These are phyloP conservation scores for Corythornis vintsioides DNA, from an alignment of 2,113 vertebrate genomes.

Conservation along the genomic window DNA sequence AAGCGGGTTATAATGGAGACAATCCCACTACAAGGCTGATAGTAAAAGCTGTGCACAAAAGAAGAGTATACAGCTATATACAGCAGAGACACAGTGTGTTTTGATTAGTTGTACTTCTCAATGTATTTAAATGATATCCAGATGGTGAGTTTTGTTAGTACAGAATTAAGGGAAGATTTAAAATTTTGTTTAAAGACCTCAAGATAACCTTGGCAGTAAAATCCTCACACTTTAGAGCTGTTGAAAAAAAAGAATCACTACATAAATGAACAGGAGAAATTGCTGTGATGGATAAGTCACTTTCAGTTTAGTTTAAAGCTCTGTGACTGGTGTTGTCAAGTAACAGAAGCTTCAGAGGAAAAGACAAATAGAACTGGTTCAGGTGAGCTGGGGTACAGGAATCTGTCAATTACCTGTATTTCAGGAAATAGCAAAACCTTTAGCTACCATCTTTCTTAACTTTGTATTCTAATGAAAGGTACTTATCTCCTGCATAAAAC, in stretches of 20 bases:
- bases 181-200: not conserved
- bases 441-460: not conserved
- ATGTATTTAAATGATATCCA: not conserved
- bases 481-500: not conserved
- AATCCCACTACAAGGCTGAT: slow-evolving; percentile 55
- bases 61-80: not conserved
- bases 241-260: not conserved
- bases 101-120: not conserved
- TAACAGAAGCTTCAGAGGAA: not conserved
- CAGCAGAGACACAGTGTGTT: not conserved
- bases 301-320: not conserved
- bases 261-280: not conserved
- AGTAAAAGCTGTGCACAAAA: slow-evolving; percentile 55
- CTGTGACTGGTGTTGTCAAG: not conserved
- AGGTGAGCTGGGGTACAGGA: not conserved
- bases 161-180: not conserved
- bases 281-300: not conserved
- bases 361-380: not conserved
- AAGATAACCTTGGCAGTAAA: not conserved
- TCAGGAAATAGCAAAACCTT: not conserved
- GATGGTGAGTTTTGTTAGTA: not conserved
- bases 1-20: slow-evolving; percentile 50
- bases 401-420: not conserved
- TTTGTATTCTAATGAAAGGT: not conserved
- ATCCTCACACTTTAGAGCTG: not conserved